Evolutionary conservation across 2,888 invertebrate genomes (phyloP), one percentile per base, ranked within the genome.

Genomic region (Volucella inflata): DNA sequence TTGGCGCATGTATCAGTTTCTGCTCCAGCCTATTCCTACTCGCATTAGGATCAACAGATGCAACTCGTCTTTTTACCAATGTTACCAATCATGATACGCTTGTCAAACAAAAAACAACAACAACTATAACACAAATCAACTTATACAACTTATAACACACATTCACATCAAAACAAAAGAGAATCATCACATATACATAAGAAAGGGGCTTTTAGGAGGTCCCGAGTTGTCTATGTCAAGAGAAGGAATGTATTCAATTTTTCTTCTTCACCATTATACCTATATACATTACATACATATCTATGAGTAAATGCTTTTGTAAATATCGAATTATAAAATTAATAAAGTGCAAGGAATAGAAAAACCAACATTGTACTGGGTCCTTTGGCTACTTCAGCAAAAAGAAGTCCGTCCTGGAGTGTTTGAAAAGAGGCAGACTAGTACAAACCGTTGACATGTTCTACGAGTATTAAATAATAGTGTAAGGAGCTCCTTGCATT

Each of bases 1-100:
- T 87, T 88, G 59, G 87, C 88, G 65, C 87, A 87, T 78, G 87
- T 88, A 1, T 79, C 88, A 10, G 87, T 87, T 10, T 72, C 85
- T 3, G 72, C 83, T 42, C 87, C 87, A 44, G 84, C 77, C 9
- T 87, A 88, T 68, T 71, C 60, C 9, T 88, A 88, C 64, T 82
- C 87, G 55, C 87, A 88, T 78, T 88, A 88, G 75, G 57, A 50
- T 57, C 44, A 16, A 4, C 14, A 16, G 44, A 30, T 12, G 36
- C 3, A 44, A 55, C 21, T 75, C 21, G 75, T 57, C 65, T 50
- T 30, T 48, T 62, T 55, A 64, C 70, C 77, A 78, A 68, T 78
- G 38, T 42, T 48, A 62, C 30, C 30, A 30, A 30, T 77, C 78
- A 78, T 78, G 78, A 78, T 78, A 78, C 78, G 78, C 78, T 78